Base-by-base conservation (phyloP, 2,113 vertebrate species). In the Larimichthys crocea region DNA sequence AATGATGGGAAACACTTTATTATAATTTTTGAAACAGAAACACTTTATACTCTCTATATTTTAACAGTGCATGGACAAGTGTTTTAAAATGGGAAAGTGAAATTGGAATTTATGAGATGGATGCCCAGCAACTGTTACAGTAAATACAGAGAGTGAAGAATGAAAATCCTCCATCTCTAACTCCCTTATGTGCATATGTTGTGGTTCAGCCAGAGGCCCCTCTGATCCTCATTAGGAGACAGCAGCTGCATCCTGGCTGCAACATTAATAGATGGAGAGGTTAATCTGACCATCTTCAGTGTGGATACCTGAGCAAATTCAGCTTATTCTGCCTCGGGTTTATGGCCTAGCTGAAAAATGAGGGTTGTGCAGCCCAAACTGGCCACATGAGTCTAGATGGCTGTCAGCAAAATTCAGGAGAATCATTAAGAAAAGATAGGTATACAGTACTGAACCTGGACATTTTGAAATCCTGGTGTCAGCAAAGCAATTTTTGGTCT, bases 201-300 rank as follows among this genome's bases (percentile, higher is more conserved):
- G 44, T 79, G 66, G 14, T 61, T 66, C 56, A 71, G 59, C 53
- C 42, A 31, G 49, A 70, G 50, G 73, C 20, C 55, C 65, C 64
- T 74, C 49, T 68, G 79, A 42, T 67, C 48, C 79, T 89, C 22
- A 72, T 89, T 85, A 88, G 56, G 66, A 76, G n/a, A 40, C 63
- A 80, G 70, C 84, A 86, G 70, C 83, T 82, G 82, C 31, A 60
- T 10, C 22, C 50, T 62, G 62, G 55, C 57, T 50, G 42, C 24
- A 52, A 66, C 20, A 11, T 11, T 64, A 52, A 57, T 15, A 31
- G 20, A 85, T 40, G 55, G n/a, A 78, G 48, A 68, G 24, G 48
- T 85, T 76, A 74, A 77, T 74, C 8, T 72, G 42, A 35, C 66
- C 11, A 42, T 73, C 10, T 35, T 53, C 16, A 64, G 12, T 57